A percentile compares a stretch with the other conserved stretches of the same genome.
phyloP scores from a whole-genome alignment of 1,140 invertebrate species.

The Oreohelix idahoensis region DNA sequence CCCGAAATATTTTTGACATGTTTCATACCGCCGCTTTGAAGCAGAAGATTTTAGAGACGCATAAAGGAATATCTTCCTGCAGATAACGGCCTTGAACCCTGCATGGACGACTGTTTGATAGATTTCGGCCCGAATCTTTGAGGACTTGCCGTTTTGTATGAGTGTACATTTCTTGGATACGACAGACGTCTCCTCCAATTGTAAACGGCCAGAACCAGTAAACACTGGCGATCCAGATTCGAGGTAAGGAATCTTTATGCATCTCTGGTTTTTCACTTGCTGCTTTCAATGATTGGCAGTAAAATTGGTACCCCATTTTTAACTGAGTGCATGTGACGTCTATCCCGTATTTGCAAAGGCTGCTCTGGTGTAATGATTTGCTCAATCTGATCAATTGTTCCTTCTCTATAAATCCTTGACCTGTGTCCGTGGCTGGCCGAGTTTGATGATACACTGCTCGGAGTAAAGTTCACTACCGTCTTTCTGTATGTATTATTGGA shows the following conservation, averaged over 20 bases:
- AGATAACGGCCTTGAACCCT: not conserved
- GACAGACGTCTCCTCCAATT: not conserved
- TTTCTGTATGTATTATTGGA: not conserved
- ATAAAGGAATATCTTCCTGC: not conserved
- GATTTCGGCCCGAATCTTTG: not conserved
- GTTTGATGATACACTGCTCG: not conserved
- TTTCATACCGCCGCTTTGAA: not conserved
- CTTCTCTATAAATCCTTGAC: not conserved
- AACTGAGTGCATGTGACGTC: not conserved
- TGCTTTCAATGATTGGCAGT: not conserved
- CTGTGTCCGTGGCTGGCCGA: not conserved
- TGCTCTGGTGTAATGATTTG: slow-evolving; percentile 17
- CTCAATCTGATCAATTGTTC: not conserved
- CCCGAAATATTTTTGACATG: not conserved
- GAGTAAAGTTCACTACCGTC: not conserved
- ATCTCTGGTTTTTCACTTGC: no score
- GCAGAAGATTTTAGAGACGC: not conserved
- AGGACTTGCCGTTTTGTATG: not conserved
- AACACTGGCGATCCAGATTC: not conserved
- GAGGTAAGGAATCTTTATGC: no score
- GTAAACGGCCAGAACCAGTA: no score
- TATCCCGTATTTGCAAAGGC: not conserved
- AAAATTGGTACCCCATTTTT: not conserved
- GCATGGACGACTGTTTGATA: not conserved
- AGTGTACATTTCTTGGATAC: not conserved